These are phyloP conservation scores for Lymantria monacha DNA, from an alignment of 2,888 invertebrate species.

Conservation along the genomic window DNA sequence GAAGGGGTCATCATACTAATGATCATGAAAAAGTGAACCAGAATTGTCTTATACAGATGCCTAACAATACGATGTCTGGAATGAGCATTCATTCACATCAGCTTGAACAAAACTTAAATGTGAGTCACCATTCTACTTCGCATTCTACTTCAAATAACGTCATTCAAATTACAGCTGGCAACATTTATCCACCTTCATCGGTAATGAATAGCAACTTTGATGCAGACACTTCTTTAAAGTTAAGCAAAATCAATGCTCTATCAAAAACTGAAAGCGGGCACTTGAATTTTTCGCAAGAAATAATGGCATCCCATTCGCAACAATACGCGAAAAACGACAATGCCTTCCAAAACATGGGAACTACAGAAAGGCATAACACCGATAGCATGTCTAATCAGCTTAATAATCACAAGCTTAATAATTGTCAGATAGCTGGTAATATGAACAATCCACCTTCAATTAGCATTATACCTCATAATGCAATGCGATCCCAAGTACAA, in stretches of 20 bases:
- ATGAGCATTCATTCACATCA: conserved; percentile 67
- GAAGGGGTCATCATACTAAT: conserved; percentile 53
- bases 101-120: conserved; percentile 61
- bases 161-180: conserved; percentile 75
- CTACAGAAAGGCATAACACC: conserved; percentile 60
- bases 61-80: conserved; percentile 52
- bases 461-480: conserved; percentile 71
- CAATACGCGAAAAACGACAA: conserved; percentile 72
- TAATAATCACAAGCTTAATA: conserved; percentile 70
- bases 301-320: conserved; percentile 75
- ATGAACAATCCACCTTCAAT: conserved; percentile 63
- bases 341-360: conserved; percentile 69
- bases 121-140: conserved; percentile 64
- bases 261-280: conserved; percentile 76
- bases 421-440: conserved; percentile 69
- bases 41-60: conserved; percentile 62
- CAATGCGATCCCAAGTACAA: conserved; percentile 64
- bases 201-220: conserved; percentile 70
- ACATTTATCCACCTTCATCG: conserved; percentile 69
- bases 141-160: conserved; percentile 71
- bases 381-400: conserved; percentile 63
- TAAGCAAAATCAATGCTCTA: conserved; percentile 74
- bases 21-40: conserved; percentile 67
- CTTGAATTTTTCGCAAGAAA: conserved; percentile 74
- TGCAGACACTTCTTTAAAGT: conserved; percentile 71